Base-by-base conservation (phyloP, 64 coral and sea anemone species). In the Anthopleura sola region DNA sequence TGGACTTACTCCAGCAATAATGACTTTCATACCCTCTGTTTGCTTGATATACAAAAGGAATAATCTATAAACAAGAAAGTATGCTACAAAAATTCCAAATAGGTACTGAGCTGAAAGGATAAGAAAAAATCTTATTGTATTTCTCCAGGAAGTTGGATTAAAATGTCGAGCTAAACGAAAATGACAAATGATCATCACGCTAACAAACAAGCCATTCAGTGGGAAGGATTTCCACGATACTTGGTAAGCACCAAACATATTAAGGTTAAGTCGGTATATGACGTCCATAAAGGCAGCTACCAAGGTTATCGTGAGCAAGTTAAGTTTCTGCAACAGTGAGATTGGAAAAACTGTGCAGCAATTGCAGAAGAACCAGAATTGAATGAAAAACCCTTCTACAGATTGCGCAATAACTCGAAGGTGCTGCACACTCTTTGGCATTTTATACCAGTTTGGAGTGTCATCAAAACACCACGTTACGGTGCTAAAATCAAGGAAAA, bases 151-250 rank as follows among this genome's bases (percentile, higher is more conserved):
- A 0, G n/a, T 16, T 49, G 71, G 81, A 21, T 28, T 39, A 55
- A 94, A 62, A 55, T 80, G 14, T 33, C 80, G 76, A 57, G 85
- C 89, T 34, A 95, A 74, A 17, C 85, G 86, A 60, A 80, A 91
- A 55, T 85, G 87, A 49, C 91, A 91, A 28, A 91, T 76, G 12
- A 88, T 2, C 17, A 91, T 49, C 20, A 91, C 32, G 1, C 50
- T 10, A 0, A 46, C 80, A 50, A 91, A 91, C 2, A 91, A 28
- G 0, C 36, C 86, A 54, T 95, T 95, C 33, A 94, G 55, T 18
- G 85, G 93, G 83, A 91, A 91, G 1, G 85, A 95, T 82, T 78
- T 94, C 88, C 93, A 87, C 8, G 88, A 69, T 5, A 84, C 60
- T 33, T 85, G 62, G 75, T 90, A 94, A 36, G 91, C 83, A 18